Percentiles rank a stretch among this genome's conserved stretches.
phyloP scores from a whole-genome alignment of 2,797 vertebrate species.

The Monodelphis domestica region DNA sequence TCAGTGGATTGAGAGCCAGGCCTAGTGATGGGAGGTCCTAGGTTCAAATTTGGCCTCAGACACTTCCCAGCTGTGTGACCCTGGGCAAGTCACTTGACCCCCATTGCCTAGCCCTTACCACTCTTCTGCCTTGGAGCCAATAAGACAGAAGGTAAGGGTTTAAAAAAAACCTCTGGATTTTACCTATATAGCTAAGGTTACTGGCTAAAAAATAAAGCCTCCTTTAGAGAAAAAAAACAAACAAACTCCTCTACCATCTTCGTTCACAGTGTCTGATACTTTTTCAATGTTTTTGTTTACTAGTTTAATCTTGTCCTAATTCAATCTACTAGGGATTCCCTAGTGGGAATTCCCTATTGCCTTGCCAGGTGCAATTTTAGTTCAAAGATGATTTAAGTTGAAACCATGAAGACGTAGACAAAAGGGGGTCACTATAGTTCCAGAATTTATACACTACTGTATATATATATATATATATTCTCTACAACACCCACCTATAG shows the following conservation, averaged over 20 bases:
- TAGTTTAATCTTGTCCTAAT: constrained; percentile 59
- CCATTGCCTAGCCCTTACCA: too few relatives aligned
- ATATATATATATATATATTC: too few relatives aligned
- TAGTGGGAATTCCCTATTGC: background rate
- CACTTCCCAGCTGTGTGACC: too few relatives aligned
- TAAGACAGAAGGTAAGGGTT: too few relatives aligned
- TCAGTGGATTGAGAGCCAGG: too few relatives aligned
- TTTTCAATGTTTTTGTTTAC: constrained; percentile 62
- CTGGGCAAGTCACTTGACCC: too few relatives aligned
- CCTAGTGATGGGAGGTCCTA: too few relatives aligned
- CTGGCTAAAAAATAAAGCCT: background rate
- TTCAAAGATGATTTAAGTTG: constrained; percentile 74
- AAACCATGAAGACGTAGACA: constrained; percentile 45
- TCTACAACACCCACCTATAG: background rate
- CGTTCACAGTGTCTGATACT: background rate
- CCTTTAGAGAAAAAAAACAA: constrained; percentile 22
- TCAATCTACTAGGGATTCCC: constrained; percentile 65
- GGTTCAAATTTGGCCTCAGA: too few relatives aligned
- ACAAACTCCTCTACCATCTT: too few relatives aligned
- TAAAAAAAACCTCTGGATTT: constrained; percentile 1
- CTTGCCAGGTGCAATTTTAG: constrained; percentile 70
- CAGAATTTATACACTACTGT: background rate
- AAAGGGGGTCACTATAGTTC: background rate
- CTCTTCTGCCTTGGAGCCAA: too few relatives aligned
- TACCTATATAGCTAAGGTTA: constrained; percentile 17